phyloP scores from a whole-genome alignment of 2,797 vertebrate species.

The Enteromius anoplus region DNA sequence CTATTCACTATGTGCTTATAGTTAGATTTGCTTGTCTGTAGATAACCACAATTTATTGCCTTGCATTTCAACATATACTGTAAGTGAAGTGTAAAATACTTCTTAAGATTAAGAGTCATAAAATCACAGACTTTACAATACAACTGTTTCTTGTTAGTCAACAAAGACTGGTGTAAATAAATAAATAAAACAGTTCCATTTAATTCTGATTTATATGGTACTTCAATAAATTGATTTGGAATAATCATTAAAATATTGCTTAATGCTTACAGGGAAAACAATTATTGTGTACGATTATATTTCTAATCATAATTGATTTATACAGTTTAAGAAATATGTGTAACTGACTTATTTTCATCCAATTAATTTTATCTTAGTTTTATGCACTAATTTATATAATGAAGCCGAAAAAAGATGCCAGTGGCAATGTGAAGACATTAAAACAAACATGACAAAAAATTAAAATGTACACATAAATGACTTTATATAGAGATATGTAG shows the following conservation, averaged over 20 bases:
- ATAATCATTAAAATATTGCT: conserved; percentile 28
- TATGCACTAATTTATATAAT: conserved; percentile 15
- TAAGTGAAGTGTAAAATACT: conserved; percentile 2
- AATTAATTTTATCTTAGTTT: conserved; percentile 58
- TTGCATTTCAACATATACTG: conserved; percentile 23
- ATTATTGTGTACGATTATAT: conserved; percentile 35
- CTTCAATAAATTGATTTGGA: conserved; percentile 44
- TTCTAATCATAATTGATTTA: conserved; percentile 30
- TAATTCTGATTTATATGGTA: conserved; percentile 4
- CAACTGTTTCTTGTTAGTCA: conserved; percentile 23
- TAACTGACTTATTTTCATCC: conserved; percentile 47
- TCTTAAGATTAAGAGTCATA: not conserved
- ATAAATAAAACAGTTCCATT: conserved; percentile 3
- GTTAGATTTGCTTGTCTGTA: conserved; percentile 17
- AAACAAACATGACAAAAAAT: not conserved
- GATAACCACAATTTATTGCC: conserved; percentile 31
- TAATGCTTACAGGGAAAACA: conserved; percentile 25
- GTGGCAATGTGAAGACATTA: not conserved
- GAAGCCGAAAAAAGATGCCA: conserved; percentile 4
- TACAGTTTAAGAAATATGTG: conserved; percentile 14
- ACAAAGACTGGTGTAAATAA: not conserved
- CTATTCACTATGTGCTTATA: conserved; percentile 24
- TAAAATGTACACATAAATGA: not conserved
- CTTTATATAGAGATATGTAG: not conserved
- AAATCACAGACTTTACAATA: conserved; percentile 40